Evolutionary conservation across 1,140 invertebrate species (phyloP).

Genomic region (Globodera rostochiensis): DNA sequence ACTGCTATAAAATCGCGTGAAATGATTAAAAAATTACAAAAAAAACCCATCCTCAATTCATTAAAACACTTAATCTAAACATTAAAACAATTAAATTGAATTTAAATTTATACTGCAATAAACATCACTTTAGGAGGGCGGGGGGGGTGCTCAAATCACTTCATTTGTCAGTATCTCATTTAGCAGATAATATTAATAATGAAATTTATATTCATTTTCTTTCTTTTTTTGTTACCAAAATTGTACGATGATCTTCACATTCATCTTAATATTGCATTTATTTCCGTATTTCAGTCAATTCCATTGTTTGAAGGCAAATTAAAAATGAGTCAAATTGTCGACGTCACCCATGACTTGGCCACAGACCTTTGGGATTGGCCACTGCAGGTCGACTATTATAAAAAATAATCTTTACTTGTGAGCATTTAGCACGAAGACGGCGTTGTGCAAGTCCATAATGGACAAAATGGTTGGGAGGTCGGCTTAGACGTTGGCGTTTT

Average conservation of each 20-base stretch:
- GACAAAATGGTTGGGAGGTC: slow-evolving; percentile 59
- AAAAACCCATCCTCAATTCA: background rate
- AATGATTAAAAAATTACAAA: background rate
- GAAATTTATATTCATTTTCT: no score
- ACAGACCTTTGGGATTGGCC: slow-evolving; percentile 30
- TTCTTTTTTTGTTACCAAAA: no score
- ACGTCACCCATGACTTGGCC: slow-evolving; percentile 22
- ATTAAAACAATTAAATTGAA: background rate
- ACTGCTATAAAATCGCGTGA: background rate
- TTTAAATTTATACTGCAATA: background rate
- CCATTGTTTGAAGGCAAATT: background rate
- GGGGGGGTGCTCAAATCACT: no score
- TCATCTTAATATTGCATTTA: no score
- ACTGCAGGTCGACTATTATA: background rate
- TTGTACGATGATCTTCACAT: no score
- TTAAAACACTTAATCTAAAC: background rate
- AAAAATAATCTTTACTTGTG: background rate
- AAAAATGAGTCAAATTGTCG: background rate
- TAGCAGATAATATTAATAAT: no score
- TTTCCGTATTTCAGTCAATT: no score
- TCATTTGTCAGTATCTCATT: no score
- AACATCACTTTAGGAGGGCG: no score
- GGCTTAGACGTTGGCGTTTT: slow-evolving; percentile 60
- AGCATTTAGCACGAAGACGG: slow-evolving; percentile 30
- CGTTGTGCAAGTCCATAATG: slow-evolving; percentile 56